Percentiles rank a stretch among this genome's conserved stretches.
phyloP scores from a whole-genome alignment of 2,797 vertebrate species.

The Takifugu rubripes region DNA sequence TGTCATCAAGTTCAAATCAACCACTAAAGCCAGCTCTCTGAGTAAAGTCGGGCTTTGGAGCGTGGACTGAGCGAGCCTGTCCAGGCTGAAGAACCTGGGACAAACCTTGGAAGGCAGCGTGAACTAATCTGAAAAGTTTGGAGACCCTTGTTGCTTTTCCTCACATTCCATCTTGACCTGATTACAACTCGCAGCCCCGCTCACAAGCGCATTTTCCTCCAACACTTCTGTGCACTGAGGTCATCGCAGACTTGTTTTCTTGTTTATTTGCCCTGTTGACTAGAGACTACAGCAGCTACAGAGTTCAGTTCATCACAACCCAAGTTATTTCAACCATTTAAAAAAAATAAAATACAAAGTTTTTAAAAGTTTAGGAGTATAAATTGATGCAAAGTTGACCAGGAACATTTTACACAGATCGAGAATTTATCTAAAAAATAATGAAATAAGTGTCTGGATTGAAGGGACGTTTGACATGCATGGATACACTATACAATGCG shows the following conservation, averaged over 20 bases:
- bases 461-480: no score
- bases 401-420: no score
- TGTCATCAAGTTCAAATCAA: slow-evolving; percentile 19
- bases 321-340: no score
- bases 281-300: no score
- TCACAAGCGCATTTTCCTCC: slow-evolving; percentile 15
- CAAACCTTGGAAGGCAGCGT: slow-evolving; percentile 8
- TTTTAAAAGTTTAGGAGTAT: no score
- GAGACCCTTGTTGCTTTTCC: slow-evolving; percentile 14
- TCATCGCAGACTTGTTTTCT: not conserved
- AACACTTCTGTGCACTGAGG: slow-evolving; percentile 14
- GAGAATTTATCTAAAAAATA: no score
- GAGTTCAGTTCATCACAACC: no score
- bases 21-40: not conserved
- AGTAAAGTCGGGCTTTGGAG: not conserved
- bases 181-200: slow-evolving; percentile 19
- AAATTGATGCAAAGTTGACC: no score
- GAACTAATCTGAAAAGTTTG: slow-evolving; percentile 14
- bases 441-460: no score
- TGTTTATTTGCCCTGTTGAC: no score
- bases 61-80: not conserved
- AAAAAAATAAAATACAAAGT: no score
- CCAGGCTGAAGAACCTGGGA: not conserved
- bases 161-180: slow-evolving; percentile 18
- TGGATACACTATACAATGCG: no score